Evolutionary conservation across 2,888 invertebrate genomes (phyloP), one percentile per base, ranked within the genome.

Genomic region (Rhagophthalmus giganteus): DNA sequence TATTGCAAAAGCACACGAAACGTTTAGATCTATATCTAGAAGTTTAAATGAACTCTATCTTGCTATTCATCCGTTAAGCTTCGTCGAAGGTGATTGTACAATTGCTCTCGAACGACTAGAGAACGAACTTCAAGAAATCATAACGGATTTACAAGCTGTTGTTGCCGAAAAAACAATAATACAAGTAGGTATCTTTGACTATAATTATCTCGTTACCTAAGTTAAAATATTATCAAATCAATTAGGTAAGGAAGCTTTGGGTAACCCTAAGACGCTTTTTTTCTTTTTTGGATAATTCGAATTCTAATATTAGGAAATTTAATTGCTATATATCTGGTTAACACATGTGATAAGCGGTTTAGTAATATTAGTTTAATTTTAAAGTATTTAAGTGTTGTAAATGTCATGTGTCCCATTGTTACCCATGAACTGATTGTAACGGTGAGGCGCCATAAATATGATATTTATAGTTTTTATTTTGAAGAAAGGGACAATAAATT

Each of bases 1-100:
- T n/a, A 70, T 71, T 3, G 58, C 54, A 13, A 67, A 69, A 40
- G 65, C 63, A 20, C 58, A 65, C 27, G 47, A 60, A 11, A 60
- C 66, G 0, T 35, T 67, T 10, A 47, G 63, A 37, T 44, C 45
- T 0, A 57, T 71, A 1, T 45, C 37, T 16, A 54, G 56, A 45
- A 55, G 55, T 35, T 30, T 63, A 4, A 50, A 60, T 24, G 34
- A 41, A 2, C 44, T 65, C 16, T 61, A 57, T 38, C 30, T 60
- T 1, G 51, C 49, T 10, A 54, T 63, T 16, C 60, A 60, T 41
- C 55, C 59, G 7, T 9, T 55, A 5, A 31, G 34, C 5, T 24
- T 8, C 2, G 15, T 37, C 4, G 33, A 49, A 32, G 4, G n/a
- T 7, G 38, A 50, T 34, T 14, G 35, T 9, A 16, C 35, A 2